phyloP scores from a whole-genome alignment of 2,888 invertebrate species.

The Leptogaster cylindrica region DNA sequence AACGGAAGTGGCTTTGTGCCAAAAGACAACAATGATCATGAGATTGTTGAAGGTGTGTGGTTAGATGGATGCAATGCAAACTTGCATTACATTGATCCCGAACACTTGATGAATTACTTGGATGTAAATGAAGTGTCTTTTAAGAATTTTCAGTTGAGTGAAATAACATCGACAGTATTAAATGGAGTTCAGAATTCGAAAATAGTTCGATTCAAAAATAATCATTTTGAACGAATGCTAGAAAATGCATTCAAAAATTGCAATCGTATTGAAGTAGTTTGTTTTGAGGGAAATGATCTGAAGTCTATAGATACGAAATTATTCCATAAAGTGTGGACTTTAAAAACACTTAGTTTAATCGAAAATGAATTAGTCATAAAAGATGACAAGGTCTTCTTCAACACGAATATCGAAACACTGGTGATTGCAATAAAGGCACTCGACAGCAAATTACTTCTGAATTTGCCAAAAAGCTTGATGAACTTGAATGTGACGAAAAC shows the following conservation, averaged over 20 bases:
- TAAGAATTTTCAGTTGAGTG: constrained; percentile 27
- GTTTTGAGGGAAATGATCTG: constrained; percentile 11
- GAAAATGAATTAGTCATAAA: constrained; percentile 15
- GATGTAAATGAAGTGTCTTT: constrained; percentile 8
- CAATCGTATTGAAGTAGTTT: not conserved
- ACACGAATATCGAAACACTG: not conserved
- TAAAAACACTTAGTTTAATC: constrained; percentile 13
- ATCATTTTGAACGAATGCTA: constrained; percentile 12
- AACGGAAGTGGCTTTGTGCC: too few species aligned
- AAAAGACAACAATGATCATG: too few species aligned
- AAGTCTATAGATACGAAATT: constrained; percentile 14
- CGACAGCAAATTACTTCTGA: not conserved
- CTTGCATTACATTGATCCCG: constrained; percentile 12
- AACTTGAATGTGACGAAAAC: constrained; percentile 16
- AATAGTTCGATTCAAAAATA: constrained; percentile 7
- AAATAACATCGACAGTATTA: not conserved
- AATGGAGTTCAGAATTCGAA: not conserved
- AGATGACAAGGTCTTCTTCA: not conserved
- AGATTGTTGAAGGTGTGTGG: constrained; percentile 7
- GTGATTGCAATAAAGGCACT: not conserved
- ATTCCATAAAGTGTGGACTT: constrained; percentile 7
- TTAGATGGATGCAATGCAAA: constrained; percentile 31
- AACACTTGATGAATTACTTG: constrained; percentile 21
- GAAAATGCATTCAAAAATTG: constrained; percentile 28
- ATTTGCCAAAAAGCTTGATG: constrained; percentile 22